These are phyloP conservation scores for Carassius auratus DNA, from an alignment of 2,113 vertebrate species.

Conservation along the genomic window DNA sequence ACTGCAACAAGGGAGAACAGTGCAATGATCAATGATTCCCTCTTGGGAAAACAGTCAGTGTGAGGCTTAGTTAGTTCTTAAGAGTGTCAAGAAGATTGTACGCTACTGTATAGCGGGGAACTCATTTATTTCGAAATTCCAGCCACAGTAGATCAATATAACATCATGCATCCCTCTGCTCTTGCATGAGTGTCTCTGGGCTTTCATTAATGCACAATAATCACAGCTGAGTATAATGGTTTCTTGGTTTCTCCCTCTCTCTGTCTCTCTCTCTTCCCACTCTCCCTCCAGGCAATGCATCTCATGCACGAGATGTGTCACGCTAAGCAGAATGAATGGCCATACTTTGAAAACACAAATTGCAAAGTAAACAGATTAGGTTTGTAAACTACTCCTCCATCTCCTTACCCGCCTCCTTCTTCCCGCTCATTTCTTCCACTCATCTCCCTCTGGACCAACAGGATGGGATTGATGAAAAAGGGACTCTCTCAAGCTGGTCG, in stretches of 20 bases:
- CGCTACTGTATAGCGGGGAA: background rate
- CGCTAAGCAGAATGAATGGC: conserved; percentile 82
- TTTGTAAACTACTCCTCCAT: conserved; percentile 73
- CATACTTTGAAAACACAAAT: conserved; percentile 79
- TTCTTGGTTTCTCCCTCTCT: background rate
- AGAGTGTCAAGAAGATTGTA: conserved; percentile 14
- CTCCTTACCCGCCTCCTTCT: conserved; percentile 54
- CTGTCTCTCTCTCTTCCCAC: conserved; percentile 26
- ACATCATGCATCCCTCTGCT: conserved; percentile 29
- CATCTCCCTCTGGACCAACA: background rate
- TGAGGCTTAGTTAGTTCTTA: conserved; percentile 30
- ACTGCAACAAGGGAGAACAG: conserved; percentile 21
- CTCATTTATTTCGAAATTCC: conserved; percentile 31
- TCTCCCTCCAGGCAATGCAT: conserved; percentile 57
- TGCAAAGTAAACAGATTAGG: conserved; percentile 83
- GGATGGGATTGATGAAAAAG: conserved; percentile 19
- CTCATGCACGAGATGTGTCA: conserved; percentile 66
- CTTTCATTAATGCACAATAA: conserved; percentile 69
- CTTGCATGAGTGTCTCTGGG: conserved; percentile 44
- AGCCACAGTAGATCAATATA: conserved; percentile 37
- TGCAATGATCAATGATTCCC: conserved; percentile 20
- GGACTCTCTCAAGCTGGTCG: conserved; percentile 6
- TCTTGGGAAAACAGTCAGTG: conserved; percentile 18
- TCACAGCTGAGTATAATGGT: conserved; percentile 57
- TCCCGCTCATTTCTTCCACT: conserved; percentile 26